Evolutionary conservation across 2,888 invertebrate genomes (phyloP).

Genomic region (Congeria kusceri): DNA sequence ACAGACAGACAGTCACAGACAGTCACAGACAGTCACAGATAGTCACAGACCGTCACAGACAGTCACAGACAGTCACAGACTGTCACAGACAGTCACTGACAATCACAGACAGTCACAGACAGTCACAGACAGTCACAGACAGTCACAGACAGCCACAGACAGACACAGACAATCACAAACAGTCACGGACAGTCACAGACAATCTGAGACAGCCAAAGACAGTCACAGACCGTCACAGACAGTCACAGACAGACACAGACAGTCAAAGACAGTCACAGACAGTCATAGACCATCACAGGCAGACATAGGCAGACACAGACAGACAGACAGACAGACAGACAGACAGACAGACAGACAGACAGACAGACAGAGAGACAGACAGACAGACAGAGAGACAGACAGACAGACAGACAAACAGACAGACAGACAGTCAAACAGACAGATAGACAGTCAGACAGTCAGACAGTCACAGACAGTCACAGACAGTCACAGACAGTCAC

Average conservation of each 20-base stretch:
- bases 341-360: constrained; percentile 16
- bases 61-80: constrained; percentile 18
- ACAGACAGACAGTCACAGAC: constrained; percentile 6
- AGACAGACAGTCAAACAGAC: too few relatives aligned
- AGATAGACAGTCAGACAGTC: constrained; percentile 9
- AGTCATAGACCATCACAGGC: too few relatives aligned
- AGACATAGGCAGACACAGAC: too few relatives aligned
- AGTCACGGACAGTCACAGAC: too few relatives aligned
- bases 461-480: constrained; percentile 6
- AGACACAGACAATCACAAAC: too few relatives aligned
- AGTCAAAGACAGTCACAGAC: too few relatives aligned
- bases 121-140: neutral
- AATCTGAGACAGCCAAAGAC: too few relatives aligned
- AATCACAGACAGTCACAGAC: too few relatives aligned
- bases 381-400: constrained; percentile 15
- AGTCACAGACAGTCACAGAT: constrained; percentile 9
- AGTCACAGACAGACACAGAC: too few relatives aligned
- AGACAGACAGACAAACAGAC: too few relatives aligned
- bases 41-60: too few relatives aligned
- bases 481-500: constrained; percentile 1
- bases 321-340: constrained; percentile 16
- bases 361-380: constrained; percentile 24
- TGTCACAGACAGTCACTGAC: constrained; percentile 2
- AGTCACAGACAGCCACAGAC: neutral
- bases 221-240: too few relatives aligned